Evolutionary conservation across 2,113 vertebrate genomes (phyloP), one percentile per base, ranked within the genome.

Genomic region (Neogale vison): DNA sequence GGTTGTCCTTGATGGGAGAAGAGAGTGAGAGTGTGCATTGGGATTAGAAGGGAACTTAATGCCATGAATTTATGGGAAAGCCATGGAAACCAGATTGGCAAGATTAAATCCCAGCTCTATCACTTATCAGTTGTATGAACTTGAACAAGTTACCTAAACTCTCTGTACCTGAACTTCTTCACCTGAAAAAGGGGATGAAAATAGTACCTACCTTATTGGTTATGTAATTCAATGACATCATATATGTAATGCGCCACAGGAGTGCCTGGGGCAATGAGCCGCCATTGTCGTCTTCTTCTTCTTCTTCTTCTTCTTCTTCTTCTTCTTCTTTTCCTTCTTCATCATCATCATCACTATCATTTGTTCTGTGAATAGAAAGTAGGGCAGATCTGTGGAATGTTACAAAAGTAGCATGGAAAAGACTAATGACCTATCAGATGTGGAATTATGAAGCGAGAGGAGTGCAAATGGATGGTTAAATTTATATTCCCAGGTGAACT

Each of bases 221-320:
- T 21, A 34, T 39, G 45, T 72, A 34, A 57, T 34, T 72, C 63
- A 77, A 52, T 65, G 55, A 84, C 39, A 59, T 90, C 23, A 42
- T n/a, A 12, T 45, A 85, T 8, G 14, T 31, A 36, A 77, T 8
- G n/a, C 29, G 13, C 57, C 24, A 72, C 9, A 47, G 20, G 36
- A 61, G 57, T 14, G 36, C 39, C 57, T 50, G 34, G 36, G 50
- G 57, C 21, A 21, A n/a, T 7, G 45, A 7, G 71, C 36, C 42
- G 15, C 57, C 9, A 15, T 29, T 18, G 0, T 20, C 17, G 0
- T n/a, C 59, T 1, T 61, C 59, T 0, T 24, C 57, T 0, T 59
- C 57, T 1, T 23, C 55, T 20, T 57, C 55, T 6, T 6, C 52
- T 18, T 20, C 52, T 34, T 24, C n/a, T 52, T 55, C 55, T 20